Evolutionary conservation across 2,113 vertebrate species (phyloP), one percentile per base, ranked within the genome.

Genomic region (Propithecus coquereli): DNA sequence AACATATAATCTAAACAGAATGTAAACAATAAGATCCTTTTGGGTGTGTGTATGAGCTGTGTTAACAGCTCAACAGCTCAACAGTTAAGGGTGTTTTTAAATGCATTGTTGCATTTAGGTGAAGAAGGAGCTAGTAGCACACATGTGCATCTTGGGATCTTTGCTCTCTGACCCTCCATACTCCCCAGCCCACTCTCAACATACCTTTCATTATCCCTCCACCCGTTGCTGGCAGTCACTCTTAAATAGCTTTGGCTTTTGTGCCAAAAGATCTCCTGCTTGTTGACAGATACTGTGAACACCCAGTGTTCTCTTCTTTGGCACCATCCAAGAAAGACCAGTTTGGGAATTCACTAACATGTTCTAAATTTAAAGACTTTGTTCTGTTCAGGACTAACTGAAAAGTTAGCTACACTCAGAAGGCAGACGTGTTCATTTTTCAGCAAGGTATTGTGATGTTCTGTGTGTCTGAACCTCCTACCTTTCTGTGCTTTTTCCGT

Each of bases 181-280:
- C 2, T 17, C 59, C 68, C 57, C 37, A 59, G 25, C 63, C 23
- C 23, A 54, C 14, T 40, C 22, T 32, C 54, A 23, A 52, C 32
- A 18, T 32, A 6, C 14, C 68, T 89, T 76, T 90, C 40, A 5
- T 40, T 57, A 40, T n/a, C 68, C 10, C 30, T 30, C 73, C 68
- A 68, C 37, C 66, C 57, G 11, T 16, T 71, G 63, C 79, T 90
- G 86, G 43, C 83, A 74, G 14, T 54, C 79, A 47, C 63, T 86
- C 63, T 70, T 84, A 59, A 61, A 83, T 65, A 84, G 27, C 89
- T 95, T 85, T 92, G 52, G 34, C 13, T 68, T 88, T 93, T 84
- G 89, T 92, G 95, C 91, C 63, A 47, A 32, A 63, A 89, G 86
- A 37, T 91, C 61, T 94, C 73, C 70, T 32, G 9, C 86, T 94